Evolutionary conservation across 1,140 invertebrate genomes (phyloP).

Genomic region (Metaphire vulgaris): DNA sequence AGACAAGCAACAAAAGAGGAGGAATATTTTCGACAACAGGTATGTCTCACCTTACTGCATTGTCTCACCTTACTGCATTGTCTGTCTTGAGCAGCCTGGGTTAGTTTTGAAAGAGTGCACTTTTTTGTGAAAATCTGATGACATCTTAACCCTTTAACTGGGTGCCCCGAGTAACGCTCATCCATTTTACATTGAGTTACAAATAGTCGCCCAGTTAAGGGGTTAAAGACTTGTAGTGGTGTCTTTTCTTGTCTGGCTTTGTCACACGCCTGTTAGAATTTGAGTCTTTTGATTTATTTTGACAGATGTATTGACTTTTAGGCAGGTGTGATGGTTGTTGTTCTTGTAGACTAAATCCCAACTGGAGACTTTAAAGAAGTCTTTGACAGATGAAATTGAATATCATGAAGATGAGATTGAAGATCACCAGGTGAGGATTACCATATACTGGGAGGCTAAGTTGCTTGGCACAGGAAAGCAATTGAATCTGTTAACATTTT

Average conservation of each 20-base stretch:
- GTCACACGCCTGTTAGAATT: background rate
- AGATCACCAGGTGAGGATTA: constrained; percentile 18
- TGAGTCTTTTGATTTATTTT: background rate
- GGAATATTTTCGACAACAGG: constrained; percentile 17
- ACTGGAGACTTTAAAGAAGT: constrained; percentile 11
- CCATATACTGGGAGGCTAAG: too few species aligned
- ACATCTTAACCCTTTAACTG: background rate
- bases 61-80: background rate
- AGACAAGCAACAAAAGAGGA: constrained; percentile 19
- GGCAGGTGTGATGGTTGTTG: background rate
- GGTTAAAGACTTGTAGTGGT: too few species aligned
- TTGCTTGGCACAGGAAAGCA: too few species aligned
- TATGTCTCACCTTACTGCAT: too few species aligned
- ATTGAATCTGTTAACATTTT: too few species aligned
- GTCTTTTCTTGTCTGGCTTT: too few species aligned
- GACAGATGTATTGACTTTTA: background rate
- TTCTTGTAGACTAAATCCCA: constrained; percentile 11
- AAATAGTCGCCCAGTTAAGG: too few species aligned
- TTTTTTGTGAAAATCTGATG: background rate
- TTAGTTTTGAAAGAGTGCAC: background rate
- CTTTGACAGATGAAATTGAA: constrained; percentile 12
- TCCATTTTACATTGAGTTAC: too few species aligned
- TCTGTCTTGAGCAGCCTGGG: background rate
- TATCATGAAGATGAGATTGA: constrained; percentile 17
- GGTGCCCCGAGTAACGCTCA: background rate